Conservation (phyloP, 2,113 vertebrate genomes). For the Apus apus region DNA sequence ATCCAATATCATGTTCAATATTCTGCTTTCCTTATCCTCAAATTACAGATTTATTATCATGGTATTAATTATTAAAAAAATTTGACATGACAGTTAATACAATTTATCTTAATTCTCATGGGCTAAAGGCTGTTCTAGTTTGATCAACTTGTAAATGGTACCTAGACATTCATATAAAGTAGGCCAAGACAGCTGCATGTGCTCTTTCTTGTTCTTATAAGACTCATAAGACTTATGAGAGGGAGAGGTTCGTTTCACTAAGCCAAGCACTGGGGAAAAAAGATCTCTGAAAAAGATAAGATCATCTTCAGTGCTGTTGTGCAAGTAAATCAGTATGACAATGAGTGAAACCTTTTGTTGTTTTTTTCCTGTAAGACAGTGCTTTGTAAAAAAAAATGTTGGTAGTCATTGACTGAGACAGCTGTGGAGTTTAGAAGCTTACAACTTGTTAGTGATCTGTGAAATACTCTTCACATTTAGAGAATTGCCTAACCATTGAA, state of each 20-base stretch:
- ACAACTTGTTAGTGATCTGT: neutral
- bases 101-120: neutral
- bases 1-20: neutral
- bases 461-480: neutral
- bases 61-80: neutral
- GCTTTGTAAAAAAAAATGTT: neutral
- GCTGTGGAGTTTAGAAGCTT: neutral
- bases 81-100: neutral
- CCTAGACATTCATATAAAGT: neutral
- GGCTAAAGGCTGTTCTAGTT: neutral
- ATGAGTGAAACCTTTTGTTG: rapidly evolving
- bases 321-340: neutral
- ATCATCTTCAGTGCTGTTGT: neutral
- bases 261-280: neutral
- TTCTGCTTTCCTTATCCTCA: neutral
- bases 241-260: neutral
- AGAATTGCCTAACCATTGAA: neutral
- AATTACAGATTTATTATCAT: neutral
- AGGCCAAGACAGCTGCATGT: neutral
- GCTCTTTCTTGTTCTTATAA: neutral
- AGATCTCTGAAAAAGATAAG: neutral
- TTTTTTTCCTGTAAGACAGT: neutral
- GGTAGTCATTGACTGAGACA: neutral
- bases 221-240: neutral
- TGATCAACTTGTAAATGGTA: neutral